Conservation (phyloP, 1,140 invertebrate genomes). For the Chymomyza costata region DNA sequence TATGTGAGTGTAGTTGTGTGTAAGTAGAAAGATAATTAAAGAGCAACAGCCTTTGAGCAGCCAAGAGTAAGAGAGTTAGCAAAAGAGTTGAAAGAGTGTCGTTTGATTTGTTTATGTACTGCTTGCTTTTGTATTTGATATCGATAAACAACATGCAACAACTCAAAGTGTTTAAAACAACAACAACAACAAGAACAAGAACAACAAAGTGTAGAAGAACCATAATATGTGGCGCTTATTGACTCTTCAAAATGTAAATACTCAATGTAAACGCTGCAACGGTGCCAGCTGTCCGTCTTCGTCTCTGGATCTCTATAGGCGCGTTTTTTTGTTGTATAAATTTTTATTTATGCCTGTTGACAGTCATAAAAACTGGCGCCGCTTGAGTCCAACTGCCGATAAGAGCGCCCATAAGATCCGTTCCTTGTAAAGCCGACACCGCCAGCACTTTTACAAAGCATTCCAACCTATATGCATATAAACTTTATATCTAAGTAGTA, state of each 20-base stretch:
- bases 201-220: slow-evolving; percentile 21
- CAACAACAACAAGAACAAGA: slow-evolving; percentile 27
- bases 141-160: slow-evolving; percentile 62
- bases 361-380: slow-evolving; percentile 62
- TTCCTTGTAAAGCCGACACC: slow-evolving; percentile 1
- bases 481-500: too few relatives aligned
- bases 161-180: slow-evolving; percentile 30
- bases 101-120: slow-evolving; percentile 13
- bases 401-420: too few relatives aligned
- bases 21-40: slow-evolving; percentile 6
- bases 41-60: background rate
- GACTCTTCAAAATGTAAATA: too few relatives aligned
- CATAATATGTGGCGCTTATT: too few relatives aligned
- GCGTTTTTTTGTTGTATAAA: too few relatives aligned
- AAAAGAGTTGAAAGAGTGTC: slow-evolving; percentile 2
- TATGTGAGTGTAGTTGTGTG: slow-evolving; percentile 11
- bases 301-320: too few relatives aligned
- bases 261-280: too few relatives aligned
- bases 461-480: too few relatives aligned
- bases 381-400: too few relatives aligned
- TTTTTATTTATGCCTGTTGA: too few relatives aligned
- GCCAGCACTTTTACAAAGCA: too few relatives aligned
- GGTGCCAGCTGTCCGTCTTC: too few relatives aligned
- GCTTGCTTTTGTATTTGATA: slow-evolving; percentile 27
- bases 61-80: background rate